Evolutionary conservation across 2,113 vertebrate species (phyloP).

Genomic region (Elaphurus davidianus): DNA sequence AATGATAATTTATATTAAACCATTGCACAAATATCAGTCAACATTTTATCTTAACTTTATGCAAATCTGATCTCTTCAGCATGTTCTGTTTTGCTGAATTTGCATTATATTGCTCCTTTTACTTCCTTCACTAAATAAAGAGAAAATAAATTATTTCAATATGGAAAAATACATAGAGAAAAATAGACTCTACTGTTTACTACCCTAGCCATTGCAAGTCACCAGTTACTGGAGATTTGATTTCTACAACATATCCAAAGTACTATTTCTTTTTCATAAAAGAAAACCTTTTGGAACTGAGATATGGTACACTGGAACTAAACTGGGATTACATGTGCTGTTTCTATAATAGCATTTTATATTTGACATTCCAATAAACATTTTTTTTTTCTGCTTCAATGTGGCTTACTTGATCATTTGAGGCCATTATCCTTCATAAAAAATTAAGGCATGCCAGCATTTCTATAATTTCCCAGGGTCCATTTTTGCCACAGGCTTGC

Average conservation of each 20-base stretch:
- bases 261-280: not conserved
- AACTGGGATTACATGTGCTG: not conserved
- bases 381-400: not conserved
- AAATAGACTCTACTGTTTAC: not conserved
- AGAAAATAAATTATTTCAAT: not conserved
- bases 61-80: not conserved
- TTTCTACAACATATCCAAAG: not conserved
- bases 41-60: not conserved
- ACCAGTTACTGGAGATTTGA: not conserved
- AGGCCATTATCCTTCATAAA: not conserved
- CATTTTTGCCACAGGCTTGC: not conserved
- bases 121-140: not conserved
- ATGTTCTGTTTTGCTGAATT: not conserved
- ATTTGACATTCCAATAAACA: not conserved
- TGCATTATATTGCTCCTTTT: not conserved
- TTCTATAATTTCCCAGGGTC: not conserved
- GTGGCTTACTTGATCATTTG: slow-evolving; percentile 22
- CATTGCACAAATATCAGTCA: not conserved
- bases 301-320: not conserved
- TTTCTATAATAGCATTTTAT: not conserved
- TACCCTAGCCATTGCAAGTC: not conserved
- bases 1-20: not conserved
- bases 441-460: not conserved
- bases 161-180: not conserved
- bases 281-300: not conserved